Conservation (phyloP, 2,113 vertebrate genomes). For the Crotalus tigris region DNA sequence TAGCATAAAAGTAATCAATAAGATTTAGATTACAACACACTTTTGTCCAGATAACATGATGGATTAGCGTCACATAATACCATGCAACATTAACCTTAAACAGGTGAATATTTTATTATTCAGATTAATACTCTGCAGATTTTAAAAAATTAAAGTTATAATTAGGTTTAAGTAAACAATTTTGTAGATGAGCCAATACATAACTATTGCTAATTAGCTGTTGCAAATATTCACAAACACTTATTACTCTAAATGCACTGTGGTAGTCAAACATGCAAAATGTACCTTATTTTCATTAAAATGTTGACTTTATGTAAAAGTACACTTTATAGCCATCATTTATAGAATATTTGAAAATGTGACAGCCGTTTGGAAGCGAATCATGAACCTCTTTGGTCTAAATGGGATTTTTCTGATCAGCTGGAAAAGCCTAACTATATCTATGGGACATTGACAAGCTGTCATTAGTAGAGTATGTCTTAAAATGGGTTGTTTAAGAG, state of each 20-base stretch:
- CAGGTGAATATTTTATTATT: not conserved
- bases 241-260: constrained; percentile 30
- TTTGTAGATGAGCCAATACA: constrained; percentile 16
- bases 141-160: not conserved
- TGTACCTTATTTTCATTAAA: not conserved
- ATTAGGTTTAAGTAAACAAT: constrained; percentile 1
- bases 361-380: not conserved
- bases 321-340: not conserved
- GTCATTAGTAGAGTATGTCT: not conserved
- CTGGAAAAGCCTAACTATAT: not conserved
- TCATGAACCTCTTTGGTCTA: not conserved
- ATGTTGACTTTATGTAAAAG: not conserved
- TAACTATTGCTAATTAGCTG: constrained; percentile 27
- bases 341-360: not conserved
- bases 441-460: not conserved
- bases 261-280: constrained; percentile 44
- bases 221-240: not conserved
- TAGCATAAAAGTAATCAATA: constrained; percentile 11
- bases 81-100: constrained; percentile 18
- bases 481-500: not conserved
- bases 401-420: not conserved
- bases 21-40: not conserved
- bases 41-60: constrained; percentile 5
- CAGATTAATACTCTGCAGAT: constrained; percentile 11
- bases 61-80: not conserved